phyloP scores from a whole-genome alignment of 2,797 vertebrate species.

The Hephaestus fuliginosus region DNA sequence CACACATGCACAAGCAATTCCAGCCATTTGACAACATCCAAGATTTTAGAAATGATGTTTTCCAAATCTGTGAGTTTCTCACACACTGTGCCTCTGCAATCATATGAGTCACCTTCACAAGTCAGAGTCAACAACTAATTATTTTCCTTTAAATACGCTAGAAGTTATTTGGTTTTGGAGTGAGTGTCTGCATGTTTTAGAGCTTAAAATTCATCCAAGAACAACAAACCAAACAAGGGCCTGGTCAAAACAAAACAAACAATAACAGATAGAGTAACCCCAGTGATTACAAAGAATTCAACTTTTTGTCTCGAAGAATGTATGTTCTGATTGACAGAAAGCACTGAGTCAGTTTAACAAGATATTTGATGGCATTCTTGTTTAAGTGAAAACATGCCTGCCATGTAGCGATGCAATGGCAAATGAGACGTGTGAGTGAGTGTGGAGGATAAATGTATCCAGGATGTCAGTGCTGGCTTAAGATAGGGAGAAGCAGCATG shows the following conservation, averaged over 20 bases:
- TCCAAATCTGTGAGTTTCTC: slow-evolving; percentile 44
- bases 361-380: slow-evolving; percentile 30
- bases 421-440: slow-evolving; percentile 64
- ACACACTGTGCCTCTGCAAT: slow-evolving; percentile 26
- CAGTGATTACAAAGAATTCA: background rate
- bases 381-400: slow-evolving; percentile 25
- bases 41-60: slow-evolving; percentile 53
- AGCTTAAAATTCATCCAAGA: background rate
- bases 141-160: slow-evolving; percentile 19
- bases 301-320: background rate
- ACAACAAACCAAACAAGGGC: background rate
- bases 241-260: background rate
- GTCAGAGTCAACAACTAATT: slow-evolving; percentile 33
- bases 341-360: slow-evolving; percentile 14
- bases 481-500: slow-evolving; percentile 80
- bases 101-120: slow-evolving; percentile 58
- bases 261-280: background rate
- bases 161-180: background rate
- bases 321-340: background rate
- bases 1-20: slow-evolving; percentile 37
- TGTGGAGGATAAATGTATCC: slow-evolving; percentile 74
- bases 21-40: slow-evolving; percentile 51
- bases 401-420: slow-evolving; percentile 22
- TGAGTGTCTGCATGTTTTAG: background rate
- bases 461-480: slow-evolving; percentile 77